These are phyloP conservation scores for Lerista edwardsae DNA, from an alignment of 2,797 vertebrate genomes.

Conservation along the genomic window DNA sequence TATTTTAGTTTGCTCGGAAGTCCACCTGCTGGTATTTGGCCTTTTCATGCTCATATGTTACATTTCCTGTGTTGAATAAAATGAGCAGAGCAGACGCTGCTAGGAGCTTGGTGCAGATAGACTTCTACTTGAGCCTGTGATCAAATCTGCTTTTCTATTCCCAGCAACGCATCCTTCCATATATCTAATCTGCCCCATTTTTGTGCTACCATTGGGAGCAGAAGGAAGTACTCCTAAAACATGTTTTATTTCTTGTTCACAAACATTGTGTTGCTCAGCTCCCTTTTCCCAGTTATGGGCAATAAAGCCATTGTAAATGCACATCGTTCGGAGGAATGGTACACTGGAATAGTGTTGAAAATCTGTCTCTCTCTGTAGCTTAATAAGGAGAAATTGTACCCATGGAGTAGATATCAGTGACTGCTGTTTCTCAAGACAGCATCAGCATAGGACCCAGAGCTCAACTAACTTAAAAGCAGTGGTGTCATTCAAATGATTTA, in stretches of 20 bases:
- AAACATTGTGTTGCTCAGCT: background rate
- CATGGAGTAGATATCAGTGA: background rate
- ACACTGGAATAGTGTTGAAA: background rate
- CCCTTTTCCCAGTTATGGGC: background rate
- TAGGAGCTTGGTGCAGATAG: background rate
- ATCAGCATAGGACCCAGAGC: background rate
- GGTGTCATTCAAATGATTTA: no score
- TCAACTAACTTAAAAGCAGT: background rate
- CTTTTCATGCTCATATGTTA: background rate
- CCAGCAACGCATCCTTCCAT: background rate
- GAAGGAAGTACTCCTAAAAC: background rate
- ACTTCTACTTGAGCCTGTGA: background rate
- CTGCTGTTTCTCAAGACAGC: background rate
- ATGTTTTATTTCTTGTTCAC: background rate
- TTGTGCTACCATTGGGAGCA: background rate
- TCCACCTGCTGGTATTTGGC: background rate
- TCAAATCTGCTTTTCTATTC: background rate
- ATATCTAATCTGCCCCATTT: background rate
- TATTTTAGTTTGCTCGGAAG: background rate
- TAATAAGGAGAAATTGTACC: background rate
- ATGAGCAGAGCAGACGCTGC: background rate
- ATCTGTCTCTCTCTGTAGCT: background rate
- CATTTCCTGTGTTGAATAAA: slow-evolving; percentile 2
- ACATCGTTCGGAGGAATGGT: background rate
- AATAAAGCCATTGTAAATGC: background rate